These are phyloP conservation scores for Callipepla squamata DNA, from an alignment of 2,113 vertebrate species.

Conservation along the genomic window DNA sequence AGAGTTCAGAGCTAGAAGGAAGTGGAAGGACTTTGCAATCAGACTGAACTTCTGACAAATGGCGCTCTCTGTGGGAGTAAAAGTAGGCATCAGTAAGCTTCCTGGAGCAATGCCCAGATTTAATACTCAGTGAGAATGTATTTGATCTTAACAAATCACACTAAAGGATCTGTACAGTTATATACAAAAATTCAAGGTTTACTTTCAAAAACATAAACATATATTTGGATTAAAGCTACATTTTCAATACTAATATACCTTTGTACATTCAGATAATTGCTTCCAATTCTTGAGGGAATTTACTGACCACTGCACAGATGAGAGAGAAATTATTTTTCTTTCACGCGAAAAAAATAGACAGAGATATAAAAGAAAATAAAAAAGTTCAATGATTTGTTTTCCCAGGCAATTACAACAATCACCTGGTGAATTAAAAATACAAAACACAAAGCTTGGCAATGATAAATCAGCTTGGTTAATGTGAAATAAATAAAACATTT, in stretches of 20 bases:
- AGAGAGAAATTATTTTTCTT: background rate
- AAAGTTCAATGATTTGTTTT: background rate
- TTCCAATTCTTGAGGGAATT: background rate
- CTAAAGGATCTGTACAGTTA: background rate
- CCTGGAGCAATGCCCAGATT: background rate
- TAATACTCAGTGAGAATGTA: background rate
- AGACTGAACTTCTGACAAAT: background rate
- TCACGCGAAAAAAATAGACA: background rate
- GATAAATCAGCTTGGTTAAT: background rate
- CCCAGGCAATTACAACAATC: background rate
- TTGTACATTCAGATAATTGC: background rate
- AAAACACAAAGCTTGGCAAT: background rate
- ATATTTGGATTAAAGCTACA: background rate
- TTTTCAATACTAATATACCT: background rate
- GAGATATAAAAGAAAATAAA: background rate
- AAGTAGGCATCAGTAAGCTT: background rate
- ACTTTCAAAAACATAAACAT: background rate
- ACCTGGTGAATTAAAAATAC: background rate
- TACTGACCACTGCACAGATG: background rate
- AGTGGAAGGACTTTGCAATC: background rate
- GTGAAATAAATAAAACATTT: background rate
- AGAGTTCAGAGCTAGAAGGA: background rate
- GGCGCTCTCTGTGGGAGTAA: background rate
- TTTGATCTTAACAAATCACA: background rate
- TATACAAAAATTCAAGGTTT: background rate